phyloP scores from a whole-genome alignment of 2,888 invertebrate genomes.

The Acleris laterana region DNA sequence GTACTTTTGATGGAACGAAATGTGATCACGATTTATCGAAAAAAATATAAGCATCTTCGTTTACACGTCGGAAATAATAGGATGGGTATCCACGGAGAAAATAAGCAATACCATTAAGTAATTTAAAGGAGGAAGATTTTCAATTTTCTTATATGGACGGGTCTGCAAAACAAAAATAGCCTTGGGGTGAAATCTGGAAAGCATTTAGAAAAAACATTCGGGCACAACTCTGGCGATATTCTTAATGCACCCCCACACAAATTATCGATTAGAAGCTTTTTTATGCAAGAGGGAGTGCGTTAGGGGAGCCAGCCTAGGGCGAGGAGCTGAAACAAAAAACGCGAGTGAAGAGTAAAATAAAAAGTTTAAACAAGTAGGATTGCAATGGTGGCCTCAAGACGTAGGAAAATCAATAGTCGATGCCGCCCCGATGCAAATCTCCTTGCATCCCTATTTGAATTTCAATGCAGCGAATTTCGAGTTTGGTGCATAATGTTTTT shows the following conservation, averaged over 20 bases:
- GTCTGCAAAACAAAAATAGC: constrained; percentile 76
- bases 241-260: constrained; percentile 85
- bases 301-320: constrained; percentile 75
- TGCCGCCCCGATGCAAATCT: constrained; percentile 79
- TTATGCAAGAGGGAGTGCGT: constrained; percentile 83
- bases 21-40: no score
- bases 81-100: constrained; percentile 25
- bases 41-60: background rate
- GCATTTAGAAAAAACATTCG: constrained; percentile 79
- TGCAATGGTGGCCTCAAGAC: constrained; percentile 79
- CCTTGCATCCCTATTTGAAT: constrained; percentile 79
- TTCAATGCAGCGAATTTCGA: constrained; percentile 67
- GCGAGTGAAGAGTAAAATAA: constrained; percentile 83
- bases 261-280: constrained; percentile 85
- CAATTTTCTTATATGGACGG: constrained; percentile 68
- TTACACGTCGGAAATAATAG: constrained; percentile 12
- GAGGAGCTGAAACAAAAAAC: constrained; percentile 84
- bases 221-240: constrained; percentile 77
- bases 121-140: constrained; percentile 44
- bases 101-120: constrained; percentile 35
- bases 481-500: constrained; percentile 64
- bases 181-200: constrained; percentile 78
- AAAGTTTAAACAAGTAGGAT: constrained; percentile 83
- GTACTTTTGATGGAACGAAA: no score
- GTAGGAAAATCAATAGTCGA: constrained; percentile 81